Evolutionary conservation across 2,888 invertebrate genomes (phyloP).

Genomic region (Byasa hedistus): DNA sequence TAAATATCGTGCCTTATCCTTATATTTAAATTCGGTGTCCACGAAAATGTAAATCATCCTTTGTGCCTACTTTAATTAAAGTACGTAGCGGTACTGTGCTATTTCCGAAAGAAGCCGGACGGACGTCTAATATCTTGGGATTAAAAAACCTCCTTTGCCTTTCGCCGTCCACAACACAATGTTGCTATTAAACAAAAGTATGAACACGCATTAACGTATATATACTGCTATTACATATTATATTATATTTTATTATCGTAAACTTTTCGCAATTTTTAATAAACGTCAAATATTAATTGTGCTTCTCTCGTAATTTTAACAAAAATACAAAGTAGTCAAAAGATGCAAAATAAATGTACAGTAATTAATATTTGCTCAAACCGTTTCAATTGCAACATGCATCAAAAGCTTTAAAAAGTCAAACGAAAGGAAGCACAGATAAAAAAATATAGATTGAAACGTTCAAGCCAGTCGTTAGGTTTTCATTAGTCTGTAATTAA

Average conservation of each 20-base stretch:
- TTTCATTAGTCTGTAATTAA: not conserved
- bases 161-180: slow-evolving; percentile 23
- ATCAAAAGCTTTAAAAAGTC: no score
- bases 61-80: slow-evolving; percentile 31
- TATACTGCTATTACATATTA: not conserved
- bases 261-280: no score
- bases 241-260: not conserved
- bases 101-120: slow-evolving; percentile 24
- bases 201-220: not conserved
- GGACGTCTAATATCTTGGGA: slow-evolving; percentile 30
- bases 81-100: slow-evolving; percentile 21
- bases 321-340: no score
- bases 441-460: no score
- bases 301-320: no score
- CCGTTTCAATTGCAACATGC: no score
- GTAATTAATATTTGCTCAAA: no score
- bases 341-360: no score
- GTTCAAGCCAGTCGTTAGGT: no score
- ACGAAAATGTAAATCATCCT: slow-evolving; percentile 31
- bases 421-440: no score
- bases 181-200: slow-evolving; percentile 9
- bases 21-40: slow-evolving; percentile 28
- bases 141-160: slow-evolving; percentile 28
- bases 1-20: slow-evolving; percentile 18
- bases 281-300: no score